These are phyloP conservation scores for Dysmachus trigonus DNA, from an alignment of 2,888 invertebrate species.

Conservation along the genomic window DNA sequence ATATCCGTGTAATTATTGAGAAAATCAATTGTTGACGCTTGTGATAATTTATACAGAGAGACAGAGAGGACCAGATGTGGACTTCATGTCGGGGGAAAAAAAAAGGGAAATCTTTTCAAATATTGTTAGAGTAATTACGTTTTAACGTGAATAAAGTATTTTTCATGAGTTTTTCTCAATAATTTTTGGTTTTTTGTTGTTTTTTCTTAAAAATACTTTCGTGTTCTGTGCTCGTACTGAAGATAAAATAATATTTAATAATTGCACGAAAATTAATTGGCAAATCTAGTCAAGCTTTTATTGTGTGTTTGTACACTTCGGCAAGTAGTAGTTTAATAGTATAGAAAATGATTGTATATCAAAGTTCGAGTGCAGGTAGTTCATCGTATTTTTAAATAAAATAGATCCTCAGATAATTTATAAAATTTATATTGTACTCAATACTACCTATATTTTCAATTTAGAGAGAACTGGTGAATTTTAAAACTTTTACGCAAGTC, in stretches of 20 bases:
- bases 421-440: neutral
- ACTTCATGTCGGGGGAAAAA: neutral
- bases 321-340: neutral
- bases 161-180: neutral
- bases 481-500: neutral
- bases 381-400: neutral
- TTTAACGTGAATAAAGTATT: neutral
- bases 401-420: neutral
- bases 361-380: neutral
- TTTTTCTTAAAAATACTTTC: neutral
- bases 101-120: neutral
- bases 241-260: neutral
- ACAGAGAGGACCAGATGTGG: neutral
- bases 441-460: neutral
- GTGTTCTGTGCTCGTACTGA: neutral
- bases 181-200: neutral
- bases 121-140: neutral
- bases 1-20: neutral
- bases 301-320: neutral
- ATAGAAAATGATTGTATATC: neutral
- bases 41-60: neutral
- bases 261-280: neutral
- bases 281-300: neutral
- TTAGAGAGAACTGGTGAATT: neutral
- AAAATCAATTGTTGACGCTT: neutral